Conservation (phyloP, 2,888 invertebrate genomes). For the Lamellibrachia columna region DNA sequence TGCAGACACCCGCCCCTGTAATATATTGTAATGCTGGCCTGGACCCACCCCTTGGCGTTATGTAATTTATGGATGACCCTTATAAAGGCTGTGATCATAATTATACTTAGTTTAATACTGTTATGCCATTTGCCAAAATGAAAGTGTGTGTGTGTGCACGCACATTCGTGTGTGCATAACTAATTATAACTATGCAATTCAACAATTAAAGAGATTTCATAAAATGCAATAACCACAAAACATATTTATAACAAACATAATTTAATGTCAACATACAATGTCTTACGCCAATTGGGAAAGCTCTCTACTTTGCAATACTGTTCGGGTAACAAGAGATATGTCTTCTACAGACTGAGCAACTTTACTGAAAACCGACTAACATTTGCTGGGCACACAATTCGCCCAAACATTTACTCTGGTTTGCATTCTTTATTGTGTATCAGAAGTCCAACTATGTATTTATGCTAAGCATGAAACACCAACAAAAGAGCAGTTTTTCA, state of each 20-base stretch:
- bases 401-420: neutral
- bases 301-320: neutral
- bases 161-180: neutral
- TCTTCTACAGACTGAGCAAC: neutral
- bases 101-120: too few species aligned
- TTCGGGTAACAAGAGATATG: neutral
- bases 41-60: too few species aligned
- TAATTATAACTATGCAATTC: neutral
- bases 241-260: neutral
- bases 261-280: conserved; percentile 6
- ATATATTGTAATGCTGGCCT: too few species aligned
- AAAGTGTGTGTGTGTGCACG: neutral
- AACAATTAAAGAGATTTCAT: too few species aligned
- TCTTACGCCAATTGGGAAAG: neutral
- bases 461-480: neutral
- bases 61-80: too few species aligned
- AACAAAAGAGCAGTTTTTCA: too few species aligned
- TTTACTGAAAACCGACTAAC: neutral
- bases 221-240: neutral
- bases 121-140: too few species aligned
- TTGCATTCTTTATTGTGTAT: neutral
- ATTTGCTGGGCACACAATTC: neutral
- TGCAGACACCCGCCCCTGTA: too few species aligned
- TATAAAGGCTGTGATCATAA: too few species aligned
- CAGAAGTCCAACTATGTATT: neutral